Base-by-base conservation (phyloP, 2,113 vertebrate genomes). In the Mormyrus lacerda region DNA sequence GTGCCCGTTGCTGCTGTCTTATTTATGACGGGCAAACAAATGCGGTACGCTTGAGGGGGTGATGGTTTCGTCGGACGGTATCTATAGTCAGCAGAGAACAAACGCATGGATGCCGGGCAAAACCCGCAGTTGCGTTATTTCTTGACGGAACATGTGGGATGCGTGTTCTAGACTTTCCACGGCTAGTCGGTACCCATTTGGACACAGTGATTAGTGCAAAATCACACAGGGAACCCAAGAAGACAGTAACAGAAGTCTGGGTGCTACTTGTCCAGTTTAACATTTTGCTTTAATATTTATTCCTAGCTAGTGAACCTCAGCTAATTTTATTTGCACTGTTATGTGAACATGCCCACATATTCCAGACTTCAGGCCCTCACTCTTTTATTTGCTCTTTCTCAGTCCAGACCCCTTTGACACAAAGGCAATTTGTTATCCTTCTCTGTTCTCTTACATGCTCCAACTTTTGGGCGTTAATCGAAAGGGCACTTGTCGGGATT, bases 381-480 rank as follows among this genome's bases (percentile, higher is more conserved):
- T 21, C 39, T 11, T 47, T 47, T 84, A 42, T 42, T 84, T 84
- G 42, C 42, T 21, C 82, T 3, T 47, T n/a, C 44, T n/a, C 44
- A 27, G 44, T 89, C 82, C 89, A 90, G 82, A 89, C 88, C 85
- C 58, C 24, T 50, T 73, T 48, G 27, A 73, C 44, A 73, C 83
- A 89, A 86, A 39, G 27, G 15, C 39, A 31, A 89, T 84, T 45
- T 87, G 69, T 90, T 89, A 89, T 89, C 90, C 44, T 65, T 85
- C 79, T 69, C 73, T 45, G 48, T 91, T 79, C 88, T 91, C 89
- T 92, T 90, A 91, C 91, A 91, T 87, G 90, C 88, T 91, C 91
- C 90, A 90, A 92, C 90, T 89, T 90, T 91, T 89, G 92, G 90
- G 90, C 87, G 82, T 91, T 93, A 92, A 93, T 92, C 87, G 90